Percentiles rank a stretch among this genome's conserved stretches.
phyloP scores from a whole-genome alignment of 1,140 invertebrate species.

The Bombus waltoni region DNA sequence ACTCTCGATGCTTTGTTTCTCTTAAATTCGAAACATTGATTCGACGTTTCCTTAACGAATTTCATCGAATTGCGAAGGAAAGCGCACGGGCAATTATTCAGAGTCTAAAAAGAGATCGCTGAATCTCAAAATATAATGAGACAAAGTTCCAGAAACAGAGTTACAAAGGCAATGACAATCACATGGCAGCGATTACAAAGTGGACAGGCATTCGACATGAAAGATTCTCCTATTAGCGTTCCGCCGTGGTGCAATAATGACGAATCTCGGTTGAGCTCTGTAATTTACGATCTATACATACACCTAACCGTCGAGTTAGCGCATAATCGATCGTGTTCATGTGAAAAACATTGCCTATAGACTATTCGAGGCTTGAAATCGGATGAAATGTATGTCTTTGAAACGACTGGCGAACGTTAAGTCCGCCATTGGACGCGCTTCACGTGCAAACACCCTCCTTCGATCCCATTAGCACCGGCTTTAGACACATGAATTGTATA shows the following conservation, averaged over 20 bases:
- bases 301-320: background rate
- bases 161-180: background rate
- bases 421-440: constrained; percentile 44
- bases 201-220: background rate
- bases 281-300: constrained; percentile 39
- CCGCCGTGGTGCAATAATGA: constrained; percentile 9
- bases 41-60: background rate
- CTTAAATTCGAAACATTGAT: background rate
- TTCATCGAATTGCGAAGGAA: background rate
- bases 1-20: background rate
- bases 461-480: constrained; percentile 54
- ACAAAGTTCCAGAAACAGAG: background rate
- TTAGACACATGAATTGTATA: constrained; percentile 57
- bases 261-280: background rate
- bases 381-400: constrained; percentile 42
- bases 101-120: too few species aligned
- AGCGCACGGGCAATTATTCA: background rate
- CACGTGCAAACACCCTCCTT: constrained; percentile 43
- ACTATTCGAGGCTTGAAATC: background rate
- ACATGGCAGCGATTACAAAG: background rate
- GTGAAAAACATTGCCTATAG: constrained; percentile 32
- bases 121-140: background rate
- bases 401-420: constrained; percentile 32
- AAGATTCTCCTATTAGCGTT: background rate
- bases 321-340: constrained; percentile 34